Conservation (phyloP, 2,888 invertebrate genomes). For the Abscondita cerata region DNA sequence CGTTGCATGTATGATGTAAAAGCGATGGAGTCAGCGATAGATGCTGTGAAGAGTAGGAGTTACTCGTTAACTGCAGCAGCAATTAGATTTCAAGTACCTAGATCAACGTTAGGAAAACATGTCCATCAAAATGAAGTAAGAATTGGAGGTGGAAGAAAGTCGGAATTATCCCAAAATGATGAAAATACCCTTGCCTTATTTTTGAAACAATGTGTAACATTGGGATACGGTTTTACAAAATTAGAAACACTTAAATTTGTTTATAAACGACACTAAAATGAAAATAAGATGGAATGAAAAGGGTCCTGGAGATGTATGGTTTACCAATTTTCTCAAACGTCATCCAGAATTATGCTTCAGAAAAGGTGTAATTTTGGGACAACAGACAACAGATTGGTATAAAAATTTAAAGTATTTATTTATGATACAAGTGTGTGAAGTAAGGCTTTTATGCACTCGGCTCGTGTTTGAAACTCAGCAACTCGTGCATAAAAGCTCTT, state of each 20-base stretch:
- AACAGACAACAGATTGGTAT: conserved; percentile 7
- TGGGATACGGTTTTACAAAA: conserved; percentile 11
- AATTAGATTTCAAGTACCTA: no score
- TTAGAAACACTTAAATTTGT: conserved; percentile 9
- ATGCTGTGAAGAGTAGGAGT: conserved; percentile 4
- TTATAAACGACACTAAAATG: no score
- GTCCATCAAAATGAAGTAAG: not conserved
- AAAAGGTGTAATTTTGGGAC: conserved; percentile 9
- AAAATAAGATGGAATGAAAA: conserved; percentile 13
- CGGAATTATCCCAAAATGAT: not conserved
- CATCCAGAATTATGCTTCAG: conserved; percentile 4
- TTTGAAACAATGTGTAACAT: conserved; percentile 5
- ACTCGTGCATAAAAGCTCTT: no score
- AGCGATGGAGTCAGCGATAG: conserved; percentile 5
- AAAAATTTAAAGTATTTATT: conserved; percentile 9
- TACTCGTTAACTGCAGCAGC: no score
- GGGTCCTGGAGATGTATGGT: conserved; percentile 8
- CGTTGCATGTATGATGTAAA: not conserved
- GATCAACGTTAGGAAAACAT: no score
- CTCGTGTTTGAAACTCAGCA: no score
- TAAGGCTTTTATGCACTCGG: no score
- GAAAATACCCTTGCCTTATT: conserved; percentile 10
- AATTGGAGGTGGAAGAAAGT: not conserved
- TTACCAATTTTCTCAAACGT: conserved; percentile 5
- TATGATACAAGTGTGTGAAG: no score